These are phyloP conservation scores for Hypena proboscidalis DNA, from an alignment of 2,888 invertebrate genomes.

Conservation along the genomic window DNA sequence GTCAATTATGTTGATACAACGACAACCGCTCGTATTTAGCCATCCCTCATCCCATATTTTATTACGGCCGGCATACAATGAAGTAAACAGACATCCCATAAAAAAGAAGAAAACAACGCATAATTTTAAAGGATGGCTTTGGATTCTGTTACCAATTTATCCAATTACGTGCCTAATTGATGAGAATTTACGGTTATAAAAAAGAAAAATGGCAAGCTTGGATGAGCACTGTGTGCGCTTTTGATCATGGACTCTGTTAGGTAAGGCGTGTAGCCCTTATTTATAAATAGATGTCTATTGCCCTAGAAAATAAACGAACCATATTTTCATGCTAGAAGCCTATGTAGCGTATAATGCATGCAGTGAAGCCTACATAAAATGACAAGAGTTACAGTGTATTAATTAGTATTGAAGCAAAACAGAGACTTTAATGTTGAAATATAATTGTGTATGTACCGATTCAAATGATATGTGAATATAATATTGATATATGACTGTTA, in stretches of 20 bases:
- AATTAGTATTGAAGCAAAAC: too few relatives aligned
- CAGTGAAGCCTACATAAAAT: slow-evolving; percentile 63
- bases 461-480: too few relatives aligned
- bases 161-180: slow-evolving; percentile 13
- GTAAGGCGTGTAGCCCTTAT: slow-evolving; percentile 73
- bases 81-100: too few relatives aligned
- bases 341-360: slow-evolving; percentile 72
- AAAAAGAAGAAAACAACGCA: too few relatives aligned
- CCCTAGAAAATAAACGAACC: slow-evolving; percentile 79
- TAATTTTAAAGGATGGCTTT: too few relatives aligned
- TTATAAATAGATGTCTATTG: slow-evolving; percentile 78
- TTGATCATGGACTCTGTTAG: slow-evolving; percentile 61
- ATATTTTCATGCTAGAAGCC: slow-evolving; percentile 70
- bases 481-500: too few relatives aligned
- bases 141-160: background rate
- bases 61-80: too few relatives aligned
- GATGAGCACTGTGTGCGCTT: slow-evolving; percentile 64
- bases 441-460: too few relatives aligned
- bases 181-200: slow-evolving; percentile 43
- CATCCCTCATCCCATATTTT: too few relatives aligned
- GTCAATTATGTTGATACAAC: too few relatives aligned
- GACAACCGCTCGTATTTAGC: too few relatives aligned
- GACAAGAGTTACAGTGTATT: slow-evolving; percentile 26
- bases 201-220: slow-evolving; percentile 51
- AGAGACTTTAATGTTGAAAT: too few relatives aligned